A percentile compares a stretch with the other conserved stretches of the same genome.
phyloP scores from a whole-genome alignment of 2,113 vertebrate species.

The Rhadina sibilatrix region DNA sequence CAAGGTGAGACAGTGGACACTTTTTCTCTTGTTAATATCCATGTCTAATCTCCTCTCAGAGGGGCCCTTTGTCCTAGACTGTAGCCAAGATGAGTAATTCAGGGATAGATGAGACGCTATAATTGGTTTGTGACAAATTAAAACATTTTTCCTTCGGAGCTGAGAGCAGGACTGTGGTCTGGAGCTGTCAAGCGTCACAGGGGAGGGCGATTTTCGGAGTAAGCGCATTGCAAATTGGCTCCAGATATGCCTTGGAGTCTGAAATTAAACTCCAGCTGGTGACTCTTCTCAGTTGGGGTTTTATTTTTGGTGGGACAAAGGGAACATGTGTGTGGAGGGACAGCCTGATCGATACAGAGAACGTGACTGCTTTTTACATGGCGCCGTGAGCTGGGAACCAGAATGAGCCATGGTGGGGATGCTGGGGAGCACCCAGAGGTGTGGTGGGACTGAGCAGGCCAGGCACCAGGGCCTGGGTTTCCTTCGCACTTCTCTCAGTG shows the following conservation, averaged over 20 bases:
- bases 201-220: conserved; percentile 50
- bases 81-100: conserved; percentile 70
- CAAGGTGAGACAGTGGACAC: conserved; percentile 70
- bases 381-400: rapidly evolving
- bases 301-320: neutral
- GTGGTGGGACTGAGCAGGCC: neutral
- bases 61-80: conserved; percentile 67
- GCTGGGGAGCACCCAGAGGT: neutral
- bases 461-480: neutral
- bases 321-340: neutral
- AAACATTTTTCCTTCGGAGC: conserved; percentile 64
- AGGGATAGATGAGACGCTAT: conserved; percentile 69
- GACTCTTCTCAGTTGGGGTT: conserved; percentile 1
- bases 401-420: rapidly evolving
- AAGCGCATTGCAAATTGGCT: conserved; percentile 59
- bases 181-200: conserved; percentile 59
- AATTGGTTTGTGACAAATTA: conserved; percentile 73
- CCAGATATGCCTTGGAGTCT: conserved; percentile 40
- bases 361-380: neutral
- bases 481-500: neutral
- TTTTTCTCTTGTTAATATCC: conserved; percentile 71
- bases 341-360: neutral
- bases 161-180: conserved; percentile 66
- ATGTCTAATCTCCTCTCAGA: conserved; percentile 70
- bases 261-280: conserved; percentile 58